Evolutionary conservation across 2,888 invertebrate genomes (phyloP).

Genomic region (Trachelus iudaicus): DNA sequence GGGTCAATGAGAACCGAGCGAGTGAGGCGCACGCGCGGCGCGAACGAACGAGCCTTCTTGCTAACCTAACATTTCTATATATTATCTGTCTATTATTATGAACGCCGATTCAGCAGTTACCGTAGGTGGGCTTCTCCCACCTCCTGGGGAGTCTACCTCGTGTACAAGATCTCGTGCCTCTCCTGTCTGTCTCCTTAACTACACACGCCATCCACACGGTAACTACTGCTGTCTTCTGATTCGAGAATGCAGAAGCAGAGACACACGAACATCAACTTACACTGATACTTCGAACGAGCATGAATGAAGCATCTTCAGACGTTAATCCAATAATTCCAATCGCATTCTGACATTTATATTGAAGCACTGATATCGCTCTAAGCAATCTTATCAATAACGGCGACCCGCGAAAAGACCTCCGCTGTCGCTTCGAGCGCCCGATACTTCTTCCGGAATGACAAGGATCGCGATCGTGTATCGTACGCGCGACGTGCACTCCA

Average conservation of each 20-base stretch:
- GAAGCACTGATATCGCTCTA: background rate
- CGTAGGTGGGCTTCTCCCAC: slow-evolving; percentile 4
- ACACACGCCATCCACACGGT: background rate
- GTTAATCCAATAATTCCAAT: background rate
- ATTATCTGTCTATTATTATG: slow-evolving; percentile 26
- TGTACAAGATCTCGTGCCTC: background rate
- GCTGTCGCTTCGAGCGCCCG: background rate
- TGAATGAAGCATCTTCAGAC: background rate
- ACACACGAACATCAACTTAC: background rate
- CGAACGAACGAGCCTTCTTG: slow-evolving; percentile 20
- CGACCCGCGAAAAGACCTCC: background rate
- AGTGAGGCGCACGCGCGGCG: slow-evolving; percentile 21
- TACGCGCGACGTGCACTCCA: background rate
- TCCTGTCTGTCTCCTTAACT: background rate
- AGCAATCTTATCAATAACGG: background rate
- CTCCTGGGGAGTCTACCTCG: background rate
- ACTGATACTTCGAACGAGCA: background rate
- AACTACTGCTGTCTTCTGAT: background rate
- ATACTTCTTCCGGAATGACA: background rate
- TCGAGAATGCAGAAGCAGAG: background rate
- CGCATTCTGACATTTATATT: background rate
- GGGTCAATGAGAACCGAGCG: slow-evolving; percentile 59
- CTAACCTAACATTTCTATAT: background rate
- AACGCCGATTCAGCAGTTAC: slow-evolving; percentile 15
- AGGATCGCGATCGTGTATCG: background rate